phyloP scores from a whole-genome alignment of 2,888 invertebrate species.

The Coronaproctus castanopsis region DNA sequence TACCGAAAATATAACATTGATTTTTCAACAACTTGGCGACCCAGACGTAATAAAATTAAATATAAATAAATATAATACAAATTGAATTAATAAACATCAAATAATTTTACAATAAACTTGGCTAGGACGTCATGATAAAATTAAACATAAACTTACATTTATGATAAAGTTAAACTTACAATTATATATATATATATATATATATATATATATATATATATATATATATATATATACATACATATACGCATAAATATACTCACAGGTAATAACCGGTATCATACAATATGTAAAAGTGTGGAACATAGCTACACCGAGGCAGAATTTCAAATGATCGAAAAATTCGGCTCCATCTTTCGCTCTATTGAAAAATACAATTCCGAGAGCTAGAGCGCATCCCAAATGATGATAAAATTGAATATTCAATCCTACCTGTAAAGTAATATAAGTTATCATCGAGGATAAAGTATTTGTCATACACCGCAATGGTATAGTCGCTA shows the following conservation, averaged over 20 bases:
- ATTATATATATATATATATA: too few relatives aligned
- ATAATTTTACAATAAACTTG: too few relatives aligned
- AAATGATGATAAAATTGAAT: slow-evolving; percentile 41
- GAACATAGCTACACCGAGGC: slow-evolving; percentile 42
- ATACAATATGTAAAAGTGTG: slow-evolving; percentile 46
- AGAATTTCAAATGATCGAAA: slow-evolving; percentile 47
- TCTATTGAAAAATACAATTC: slow-evolving; percentile 38
- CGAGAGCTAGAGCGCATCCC: slow-evolving; percentile 36
- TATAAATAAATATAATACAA: too few relatives aligned
- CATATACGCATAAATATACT: slow-evolving; percentile 23
- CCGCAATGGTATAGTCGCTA: background rate
- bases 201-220: background rate
- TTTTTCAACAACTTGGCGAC: too few relatives aligned
- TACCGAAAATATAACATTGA: too few relatives aligned
- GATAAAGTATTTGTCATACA: too few relatives aligned
- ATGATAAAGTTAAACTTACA: too few relatives aligned
- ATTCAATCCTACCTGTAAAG: slow-evolving; percentile 26
- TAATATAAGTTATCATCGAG: slow-evolving; percentile 1
- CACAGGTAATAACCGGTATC: slow-evolving; percentile 45
- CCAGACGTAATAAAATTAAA: too few relatives aligned
- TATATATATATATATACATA: background rate
- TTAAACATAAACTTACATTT: too few relatives aligned
- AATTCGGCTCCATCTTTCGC: slow-evolving; percentile 42
- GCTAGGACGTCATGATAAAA: too few relatives aligned
- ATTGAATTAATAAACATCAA: too few relatives aligned